Evolutionary conservation across 1,140 invertebrate genomes (phyloP).

Genomic region (Drosophila nannoptera): DNA sequence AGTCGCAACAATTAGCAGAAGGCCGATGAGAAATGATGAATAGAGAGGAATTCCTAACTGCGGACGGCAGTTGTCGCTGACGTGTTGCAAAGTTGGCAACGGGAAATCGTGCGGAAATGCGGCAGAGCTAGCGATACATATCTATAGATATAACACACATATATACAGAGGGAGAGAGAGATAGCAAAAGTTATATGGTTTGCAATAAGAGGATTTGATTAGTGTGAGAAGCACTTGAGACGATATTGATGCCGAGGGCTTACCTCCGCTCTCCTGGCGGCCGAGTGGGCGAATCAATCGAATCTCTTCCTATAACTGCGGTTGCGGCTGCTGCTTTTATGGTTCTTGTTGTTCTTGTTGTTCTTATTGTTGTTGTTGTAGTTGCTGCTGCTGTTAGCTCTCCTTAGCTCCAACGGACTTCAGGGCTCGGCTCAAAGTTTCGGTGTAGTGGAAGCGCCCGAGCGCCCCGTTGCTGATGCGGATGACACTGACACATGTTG

Average conservation of each 20-base stretch:
- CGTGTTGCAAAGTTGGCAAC: neutral
- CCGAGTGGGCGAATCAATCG: too few relatives aligned
- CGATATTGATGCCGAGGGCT: neutral
- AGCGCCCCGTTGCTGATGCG: neutral
- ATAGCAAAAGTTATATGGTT: too few relatives aligned
- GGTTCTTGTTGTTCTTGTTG: neutral
- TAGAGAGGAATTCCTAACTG: too few relatives aligned
- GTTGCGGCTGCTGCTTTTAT: neutral
- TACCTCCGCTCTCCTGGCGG: neutral
- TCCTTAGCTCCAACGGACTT: slow-evolving; percentile 39
- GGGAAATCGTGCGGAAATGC: neutral
- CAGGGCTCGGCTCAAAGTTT: slow-evolving; percentile 42
- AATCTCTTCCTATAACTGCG: too few relatives aligned
- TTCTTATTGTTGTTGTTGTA: neutral
- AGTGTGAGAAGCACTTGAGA: neutral
- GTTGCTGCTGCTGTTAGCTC: neutral
- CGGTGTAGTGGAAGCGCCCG: slow-evolving; percentile 29
- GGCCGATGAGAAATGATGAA: too few relatives aligned
- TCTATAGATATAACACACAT: too few relatives aligned
- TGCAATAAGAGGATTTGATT: slow-evolving; percentile 7
- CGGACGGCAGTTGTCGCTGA: neutral
- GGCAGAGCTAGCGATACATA: neutral
- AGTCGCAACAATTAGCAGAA: too few relatives aligned
- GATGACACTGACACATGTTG: slow-evolving; percentile 15
- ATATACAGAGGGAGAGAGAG: too few relatives aligned